Evolutionary conservation across 2,888 invertebrate species (phyloP), one percentile per base, ranked within the genome.

Genomic region (Tenthredo livida): DNA sequence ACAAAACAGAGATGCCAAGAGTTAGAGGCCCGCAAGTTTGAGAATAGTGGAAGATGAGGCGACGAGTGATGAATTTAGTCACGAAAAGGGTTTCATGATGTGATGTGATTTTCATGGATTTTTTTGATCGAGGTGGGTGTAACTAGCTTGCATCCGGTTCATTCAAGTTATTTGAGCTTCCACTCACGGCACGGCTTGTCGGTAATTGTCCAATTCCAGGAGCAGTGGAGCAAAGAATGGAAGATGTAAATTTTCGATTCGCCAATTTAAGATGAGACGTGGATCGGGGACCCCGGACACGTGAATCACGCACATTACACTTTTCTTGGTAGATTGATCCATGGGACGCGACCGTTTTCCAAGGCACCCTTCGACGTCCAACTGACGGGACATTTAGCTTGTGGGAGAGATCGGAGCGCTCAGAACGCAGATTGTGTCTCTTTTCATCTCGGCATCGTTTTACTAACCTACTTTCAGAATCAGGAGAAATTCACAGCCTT

Each of bases 301-400:
- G 80, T 80, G 61, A 80, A 40, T 80, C 58, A 80, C 37, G 80
- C 80, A 61, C 80, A 80, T 80, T 80, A 80, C 80, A 50, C 61
- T 61, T 61, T 25, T 61, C 80, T 61, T 80, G 40, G 61, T 80
- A 80, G 61, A 80, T 80, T 80, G 78, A 80, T 58, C 80, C 80
- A 50, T 61, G 40, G 58, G 80, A 61, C 80, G 61, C 40, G 21
- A 80, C 61, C 61, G 61, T 80, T 80, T 80, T 40, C 80, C 21
- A 25, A 80, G 61, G 37, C 61, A 61, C 80, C 80, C 37, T 80
- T 61, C 80, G 61, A 43, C n/a, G 40, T 37, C 80, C 58, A 61
- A 80, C 25, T 80, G 80, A 80, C 58, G 80, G 80, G 43, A 80
- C 33, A 77, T 77, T 77, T 77, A 54, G 33, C 54, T 77, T 77